These are phyloP conservation scores for Cheilosia impressa DNA, from an alignment of 2,888 invertebrate genomes.

Conservation along the genomic window DNA sequence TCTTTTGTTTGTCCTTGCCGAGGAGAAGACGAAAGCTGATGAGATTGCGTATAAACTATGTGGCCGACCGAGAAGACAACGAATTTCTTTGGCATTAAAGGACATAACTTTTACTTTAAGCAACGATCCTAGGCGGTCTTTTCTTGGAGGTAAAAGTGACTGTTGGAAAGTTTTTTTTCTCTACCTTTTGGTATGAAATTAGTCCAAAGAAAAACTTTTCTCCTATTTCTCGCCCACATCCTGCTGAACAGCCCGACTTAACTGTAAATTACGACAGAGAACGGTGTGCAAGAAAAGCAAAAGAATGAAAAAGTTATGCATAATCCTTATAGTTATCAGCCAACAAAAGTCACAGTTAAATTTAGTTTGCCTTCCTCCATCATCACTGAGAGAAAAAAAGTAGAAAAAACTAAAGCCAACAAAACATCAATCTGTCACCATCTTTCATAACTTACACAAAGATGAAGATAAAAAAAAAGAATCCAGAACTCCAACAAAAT, in stretches of 20 bases:
- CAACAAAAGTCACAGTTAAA: slow-evolving; percentile 51
- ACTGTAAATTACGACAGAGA: slow-evolving; percentile 59
- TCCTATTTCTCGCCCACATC: slow-evolving; percentile 30
- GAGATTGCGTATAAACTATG: slow-evolving; percentile 18
- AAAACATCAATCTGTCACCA: slow-evolving; percentile 66
- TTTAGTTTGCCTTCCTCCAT: slow-evolving; percentile 18
- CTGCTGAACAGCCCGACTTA: slow-evolving; percentile 36
- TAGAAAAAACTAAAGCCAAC: slow-evolving; percentile 27
- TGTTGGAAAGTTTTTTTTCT: slow-evolving; percentile 11
- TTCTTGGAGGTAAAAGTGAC: slow-evolving; percentile 45
- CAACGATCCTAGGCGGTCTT: background rate
- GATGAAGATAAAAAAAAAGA: slow-evolving; percentile 21
- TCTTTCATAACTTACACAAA: slow-evolving; percentile 36
- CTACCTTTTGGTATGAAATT: slow-evolving; percentile 34
- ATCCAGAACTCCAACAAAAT: slow-evolving; percentile 22
- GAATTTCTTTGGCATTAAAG: slow-evolving; percentile 15
- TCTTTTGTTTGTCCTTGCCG: slow-evolving; percentile 11
- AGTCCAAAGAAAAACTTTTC: slow-evolving; percentile 49
- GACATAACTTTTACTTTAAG: slow-evolving; percentile 45
- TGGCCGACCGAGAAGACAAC: background rate
- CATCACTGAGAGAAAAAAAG: slow-evolving; percentile 11
- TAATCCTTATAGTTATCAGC: slow-evolving; percentile 60
- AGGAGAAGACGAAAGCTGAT: slow-evolving; percentile 2
- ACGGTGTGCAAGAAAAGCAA: background rate
- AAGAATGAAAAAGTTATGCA: slow-evolving; percentile 51